Conservation (phyloP, 2,888 invertebrate genomes). For the Arctia plantaginis region DNA sequence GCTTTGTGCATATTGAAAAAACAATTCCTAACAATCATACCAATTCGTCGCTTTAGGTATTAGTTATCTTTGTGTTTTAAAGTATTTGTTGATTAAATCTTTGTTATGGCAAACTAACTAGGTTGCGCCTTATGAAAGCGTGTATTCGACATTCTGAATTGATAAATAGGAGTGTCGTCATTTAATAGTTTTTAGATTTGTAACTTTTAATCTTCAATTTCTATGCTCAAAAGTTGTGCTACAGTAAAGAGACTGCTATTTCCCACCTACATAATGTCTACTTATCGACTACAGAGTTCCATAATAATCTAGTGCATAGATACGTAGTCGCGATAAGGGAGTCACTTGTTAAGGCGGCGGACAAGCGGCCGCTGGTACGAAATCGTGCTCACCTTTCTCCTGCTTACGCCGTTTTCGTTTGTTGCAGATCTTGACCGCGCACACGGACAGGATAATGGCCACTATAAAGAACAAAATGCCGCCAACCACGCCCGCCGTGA, state of each 20-base stretch:
- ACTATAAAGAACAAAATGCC: constrained; percentile 99
- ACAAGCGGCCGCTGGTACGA: constrained; percentile 66
- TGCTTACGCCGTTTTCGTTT: constrained; percentile 98
- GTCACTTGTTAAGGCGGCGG: constrained; percentile 55
- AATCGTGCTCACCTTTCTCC: constrained; percentile 94
- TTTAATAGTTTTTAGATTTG: too few relatives aligned
- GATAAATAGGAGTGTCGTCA: background rate
- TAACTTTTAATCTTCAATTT: background rate
- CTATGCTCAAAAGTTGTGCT: background rate
- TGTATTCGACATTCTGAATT: background rate
- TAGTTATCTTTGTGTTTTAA: background rate
- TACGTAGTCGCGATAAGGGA: constrained; percentile 7
- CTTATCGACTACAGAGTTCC: constrained; percentile 24
- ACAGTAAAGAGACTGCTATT: background rate
- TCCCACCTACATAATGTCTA: background rate
- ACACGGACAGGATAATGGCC: constrained; percentile 98
- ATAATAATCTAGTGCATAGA: constrained; percentile 33
- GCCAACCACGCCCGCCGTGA: constrained; percentile 98
- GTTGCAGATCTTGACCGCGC: constrained; percentile 99
- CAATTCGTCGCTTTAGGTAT: background rate
- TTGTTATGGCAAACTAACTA: background rate
- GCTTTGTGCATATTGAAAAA: background rate
- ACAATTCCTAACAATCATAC: background rate
- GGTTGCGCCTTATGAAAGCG: background rate
- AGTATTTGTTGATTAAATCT: background rate